phyloP scores from a whole-genome alignment of 1,140 invertebrate genomes.

The Brachionus paranguensis region DNA sequence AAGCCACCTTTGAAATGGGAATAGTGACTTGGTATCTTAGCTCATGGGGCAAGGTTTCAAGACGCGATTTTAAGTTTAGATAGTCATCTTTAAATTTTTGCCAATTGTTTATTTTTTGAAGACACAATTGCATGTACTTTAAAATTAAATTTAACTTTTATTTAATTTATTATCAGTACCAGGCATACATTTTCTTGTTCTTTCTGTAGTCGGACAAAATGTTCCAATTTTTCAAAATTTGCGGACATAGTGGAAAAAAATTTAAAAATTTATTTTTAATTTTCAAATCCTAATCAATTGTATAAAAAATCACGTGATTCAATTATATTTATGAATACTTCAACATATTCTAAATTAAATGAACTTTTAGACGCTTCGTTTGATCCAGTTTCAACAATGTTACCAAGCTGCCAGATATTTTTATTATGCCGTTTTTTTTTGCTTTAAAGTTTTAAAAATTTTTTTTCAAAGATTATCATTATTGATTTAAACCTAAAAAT shows the following conservation, averaged over 20 bases:
- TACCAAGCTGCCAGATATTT: too few relatives aligned
- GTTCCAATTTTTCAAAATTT: constrained; percentile 19
- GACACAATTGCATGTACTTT: constrained; percentile 1
- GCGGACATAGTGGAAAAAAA: background rate
- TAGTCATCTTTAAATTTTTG: constrained; percentile 54
- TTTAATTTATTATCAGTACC: background rate
- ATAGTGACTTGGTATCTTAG: constrained; percentile 57
- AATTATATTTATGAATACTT: background rate
- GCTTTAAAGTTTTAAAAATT: too few relatives aligned
- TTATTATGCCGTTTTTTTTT: too few relatives aligned
- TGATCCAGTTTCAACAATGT: too few relatives aligned
- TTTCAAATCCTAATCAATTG: background rate
- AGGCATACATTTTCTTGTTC: background rate
- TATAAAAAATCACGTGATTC: background rate
- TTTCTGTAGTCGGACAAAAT: background rate
- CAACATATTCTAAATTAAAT: too few relatives aligned
- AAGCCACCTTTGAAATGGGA: constrained; percentile 63
- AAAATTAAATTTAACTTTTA: background rate
- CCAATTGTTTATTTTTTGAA: constrained; percentile 44
- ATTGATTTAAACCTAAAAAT: too few relatives aligned
- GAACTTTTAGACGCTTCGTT: too few relatives aligned
- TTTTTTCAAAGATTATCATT: too few relatives aligned
- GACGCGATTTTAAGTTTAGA: constrained; percentile 45
- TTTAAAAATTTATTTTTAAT: background rate
- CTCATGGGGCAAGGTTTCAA: constrained; percentile 53